Evolutionary conservation across 2,113 vertebrate genomes (phyloP).

Genomic region (Tachysurus vachellii): DNA sequence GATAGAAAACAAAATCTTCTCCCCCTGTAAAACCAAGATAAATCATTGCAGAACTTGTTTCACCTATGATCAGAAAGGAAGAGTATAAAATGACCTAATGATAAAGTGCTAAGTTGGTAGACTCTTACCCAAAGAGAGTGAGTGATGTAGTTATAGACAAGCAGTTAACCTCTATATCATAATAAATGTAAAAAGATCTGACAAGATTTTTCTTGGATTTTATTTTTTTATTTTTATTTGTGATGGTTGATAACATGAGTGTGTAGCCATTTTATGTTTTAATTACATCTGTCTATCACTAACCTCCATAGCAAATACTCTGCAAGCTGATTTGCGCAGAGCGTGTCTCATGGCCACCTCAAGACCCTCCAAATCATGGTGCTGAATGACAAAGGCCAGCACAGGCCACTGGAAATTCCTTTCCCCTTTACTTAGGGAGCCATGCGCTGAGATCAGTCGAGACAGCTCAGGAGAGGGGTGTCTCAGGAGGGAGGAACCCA

Average conservation of each 20-base stretch:
- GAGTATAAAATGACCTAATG: not conserved
- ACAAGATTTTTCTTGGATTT: not conserved
- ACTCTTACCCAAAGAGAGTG: not conserved
- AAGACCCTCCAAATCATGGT: slow-evolving; percentile 96
- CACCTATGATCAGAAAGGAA: not conserved
- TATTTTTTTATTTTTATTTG: no score
- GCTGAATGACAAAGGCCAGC: slow-evolving; percentile 96
- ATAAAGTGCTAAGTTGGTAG: not conserved
- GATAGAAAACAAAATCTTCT: not conserved
- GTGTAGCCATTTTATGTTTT: not conserved
- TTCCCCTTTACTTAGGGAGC: slow-evolving; percentile 97
- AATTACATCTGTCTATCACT: not conserved
- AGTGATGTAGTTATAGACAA: not conserved
- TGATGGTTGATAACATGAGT: not conserved
- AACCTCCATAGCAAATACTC: slow-evolving; percentile 99
- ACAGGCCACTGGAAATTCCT: slow-evolving; percentile 99
- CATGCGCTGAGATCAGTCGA: slow-evolving; percentile 94
- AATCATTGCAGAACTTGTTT: not conserved
- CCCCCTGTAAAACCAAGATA: not conserved
- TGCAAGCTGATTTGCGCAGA: slow-evolving; percentile 94
- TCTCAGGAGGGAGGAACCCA: slow-evolving; percentile 93
- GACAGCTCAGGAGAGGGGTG: slow-evolving; percentile 98
- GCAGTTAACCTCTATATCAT: not conserved
- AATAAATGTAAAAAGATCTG: not conserved
- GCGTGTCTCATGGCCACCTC: slow-evolving; percentile 99